These are phyloP conservation scores for Acanthurus lineatus DNA, from an alignment of 2,797 vertebrate genomes.

Conservation along the genomic window DNA sequence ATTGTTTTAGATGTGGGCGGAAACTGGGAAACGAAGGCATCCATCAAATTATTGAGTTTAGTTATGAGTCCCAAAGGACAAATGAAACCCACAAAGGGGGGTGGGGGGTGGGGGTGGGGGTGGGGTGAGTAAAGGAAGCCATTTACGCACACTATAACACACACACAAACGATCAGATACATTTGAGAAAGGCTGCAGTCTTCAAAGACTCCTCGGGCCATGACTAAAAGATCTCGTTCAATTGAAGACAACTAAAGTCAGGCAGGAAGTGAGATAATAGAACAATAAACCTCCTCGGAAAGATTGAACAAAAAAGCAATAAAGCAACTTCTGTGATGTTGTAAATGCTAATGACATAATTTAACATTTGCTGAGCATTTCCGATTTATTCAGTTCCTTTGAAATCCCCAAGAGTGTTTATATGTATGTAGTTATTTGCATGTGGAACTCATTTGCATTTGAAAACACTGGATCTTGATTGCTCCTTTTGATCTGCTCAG, in stretches of 20 bases:
- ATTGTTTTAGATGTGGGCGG: slow-evolving; percentile 67
- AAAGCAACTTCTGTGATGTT: slow-evolving; percentile 53
- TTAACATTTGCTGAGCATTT: slow-evolving; percentile 41
- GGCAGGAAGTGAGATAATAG: slow-evolving; percentile 30
- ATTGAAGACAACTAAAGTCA: slow-evolving; percentile 19
- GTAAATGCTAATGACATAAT: slow-evolving; percentile 57
- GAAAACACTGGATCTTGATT: slow-evolving; percentile 27
- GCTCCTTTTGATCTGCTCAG: slow-evolving; percentile 5
- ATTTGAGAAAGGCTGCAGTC: slow-evolving; percentile 68
- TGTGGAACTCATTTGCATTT: slow-evolving; percentile 36
- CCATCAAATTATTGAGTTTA: slow-evolving; percentile 72
- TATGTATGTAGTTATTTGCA: slow-evolving; percentile 20
- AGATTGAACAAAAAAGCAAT: slow-evolving; percentile 54
- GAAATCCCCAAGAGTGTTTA: slow-evolving; percentile 13
- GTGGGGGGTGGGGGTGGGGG: slow-evolving; percentile 20
- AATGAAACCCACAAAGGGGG: slow-evolving; percentile 58
- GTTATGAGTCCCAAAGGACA: slow-evolving; percentile 74
- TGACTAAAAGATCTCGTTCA: slow-evolving; percentile 56
- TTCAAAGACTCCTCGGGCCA: slow-evolving; percentile 56
- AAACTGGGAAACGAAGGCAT: slow-evolving; percentile 72
- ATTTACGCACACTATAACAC: slow-evolving; percentile 53
- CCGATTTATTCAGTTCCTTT: slow-evolving; percentile 6
- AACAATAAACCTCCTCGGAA: slow-evolving; percentile 46
- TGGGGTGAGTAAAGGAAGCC: slow-evolving; percentile 30
- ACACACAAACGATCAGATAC: slow-evolving; percentile 59